Percentiles rank a stretch among this genome's conserved stretches.
These are phyloP conservation scores for Teleiodes luculella DNA, from an alignment of 2,888 invertebrate genomes.

Conservation along the genomic window DNA sequence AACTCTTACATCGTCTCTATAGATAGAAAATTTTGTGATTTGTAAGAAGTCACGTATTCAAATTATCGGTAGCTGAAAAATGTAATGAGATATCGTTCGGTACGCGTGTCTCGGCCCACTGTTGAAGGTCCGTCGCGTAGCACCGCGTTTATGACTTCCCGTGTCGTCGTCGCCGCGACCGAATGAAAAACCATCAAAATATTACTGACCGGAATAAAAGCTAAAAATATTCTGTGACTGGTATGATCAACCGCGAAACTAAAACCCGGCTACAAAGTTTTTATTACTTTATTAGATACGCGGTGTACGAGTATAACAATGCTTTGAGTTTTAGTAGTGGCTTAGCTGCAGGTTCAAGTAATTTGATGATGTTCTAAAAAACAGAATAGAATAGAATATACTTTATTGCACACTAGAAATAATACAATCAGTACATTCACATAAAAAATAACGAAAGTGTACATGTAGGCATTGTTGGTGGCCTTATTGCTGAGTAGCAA, in stretches of 20 bases:
- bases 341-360: too few species aligned
- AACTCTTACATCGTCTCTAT: too few species aligned
- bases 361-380: too few species aligned
- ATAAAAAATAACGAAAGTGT: too few species aligned
- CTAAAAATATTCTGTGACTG: slow-evolving; percentile 45
- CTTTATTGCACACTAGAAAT: too few species aligned
- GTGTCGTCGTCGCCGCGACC: slow-evolving; percentile 53
- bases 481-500: too few species aligned
- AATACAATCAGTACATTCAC: too few species aligned
- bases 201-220: slow-evolving; percentile 47
- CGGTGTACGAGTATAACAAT: too few species aligned
- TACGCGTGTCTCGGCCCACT: slow-evolving; percentile 25
- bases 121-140: slow-evolving; percentile 35
- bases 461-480: too few species aligned
- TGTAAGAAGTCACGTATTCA: slow-evolving; percentile 25
- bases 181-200: slow-evolving; percentile 58
- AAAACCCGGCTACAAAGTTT: not conserved
- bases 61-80: slow-evolving; percentile 27
- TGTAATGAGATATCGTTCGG: slow-evolving; percentile 40
- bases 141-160: slow-evolving; percentile 64
- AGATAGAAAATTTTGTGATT: not conserved
- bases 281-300: not conserved
- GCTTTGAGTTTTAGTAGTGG: too few species aligned
- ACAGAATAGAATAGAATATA: too few species aligned
- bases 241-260: slow-evolving; percentile 10